Evolutionary conservation across 2,888 invertebrate genomes (phyloP), one percentile per base, ranked within the genome.

Genomic region (Agrochola lychnidis): DNA sequence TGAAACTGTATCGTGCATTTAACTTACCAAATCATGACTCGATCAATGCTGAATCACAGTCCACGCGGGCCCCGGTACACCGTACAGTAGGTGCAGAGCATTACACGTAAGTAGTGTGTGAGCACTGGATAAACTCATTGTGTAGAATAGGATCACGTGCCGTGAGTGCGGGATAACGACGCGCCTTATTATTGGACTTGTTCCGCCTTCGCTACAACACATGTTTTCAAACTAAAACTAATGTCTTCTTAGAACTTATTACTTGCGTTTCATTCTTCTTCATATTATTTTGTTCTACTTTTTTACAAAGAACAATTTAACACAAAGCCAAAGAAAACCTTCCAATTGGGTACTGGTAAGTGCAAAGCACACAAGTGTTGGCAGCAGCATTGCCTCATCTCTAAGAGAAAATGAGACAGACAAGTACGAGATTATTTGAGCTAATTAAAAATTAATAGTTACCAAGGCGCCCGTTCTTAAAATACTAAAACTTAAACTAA

Each of bases 61-160:
- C 73, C 76, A 64, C 57, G 45, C 63, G 19, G 69, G 40, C 73
- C 40, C 51, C 19, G 16, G 61, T 19, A 62, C 36, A 51, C 36
- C 1, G 59, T n/a, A 59, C 36, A 68, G 63, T 71, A 9, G 53
- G 59, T 74, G 97, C 97, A 90, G 98, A 98, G 89, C 98, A 98
- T 84, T 97, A 97, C 48, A 95, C 96, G 70, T 85, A 79, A 82
- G 76, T 79, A 86, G 70, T 81, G 68, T 85, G 80, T 75, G 83
- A 80, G 79, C 69, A 74, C 76, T 80, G 73, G 87, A 86, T 86
- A 82, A 85, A 81, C 83, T 83, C 86, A 86, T 83, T 83, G 85
- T 87, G 74, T 77, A 82, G 73, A 48, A 92, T 90, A 79, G 87
- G 88, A 78, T 89, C 90, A 89, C 89, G 89, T 85, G 75, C 89